phyloP scores from a whole-genome alignment of 2,888 invertebrate genomes.

The Agrochola macilenta region DNA sequence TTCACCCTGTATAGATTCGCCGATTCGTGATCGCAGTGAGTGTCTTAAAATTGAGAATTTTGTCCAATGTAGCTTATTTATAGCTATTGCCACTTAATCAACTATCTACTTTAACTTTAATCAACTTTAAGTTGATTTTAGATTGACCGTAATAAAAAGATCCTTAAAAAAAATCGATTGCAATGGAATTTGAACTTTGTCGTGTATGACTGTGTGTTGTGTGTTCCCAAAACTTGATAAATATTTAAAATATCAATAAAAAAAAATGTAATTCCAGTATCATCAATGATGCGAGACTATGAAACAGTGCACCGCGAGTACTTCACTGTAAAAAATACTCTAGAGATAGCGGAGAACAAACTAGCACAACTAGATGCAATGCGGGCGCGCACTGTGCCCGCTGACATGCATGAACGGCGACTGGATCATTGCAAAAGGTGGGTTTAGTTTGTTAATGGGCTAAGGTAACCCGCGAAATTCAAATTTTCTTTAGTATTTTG shows the following conservation, averaged over 20 bases:
- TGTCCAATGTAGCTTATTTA: background rate
- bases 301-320: constrained; percentile 92
- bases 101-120: too few species aligned
- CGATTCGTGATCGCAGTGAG: too few species aligned
- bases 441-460: too few species aligned
- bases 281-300: constrained; percentile 92
- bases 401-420: constrained; percentile 92
- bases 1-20: too few species aligned
- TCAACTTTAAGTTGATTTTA: background rate
- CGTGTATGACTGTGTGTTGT: background rate
- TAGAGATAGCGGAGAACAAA: constrained; percentile 91
- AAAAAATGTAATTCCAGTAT: constrained; percentile 79
- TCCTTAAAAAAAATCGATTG: background rate
- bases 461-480: too few species aligned
- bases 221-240: background rate
- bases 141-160: background rate
- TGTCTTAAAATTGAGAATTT: background rate
- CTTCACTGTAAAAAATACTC: constrained; percentile 89
- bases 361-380: constrained; percentile 90
- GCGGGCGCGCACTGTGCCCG: constrained; percentile 90
- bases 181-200: background rate
- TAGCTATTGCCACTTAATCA: background rate
- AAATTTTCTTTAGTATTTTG: too few species aligned
- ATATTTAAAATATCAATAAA: background rate
- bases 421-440: constrained; percentile 94